Evolutionary conservation across 2,113 vertebrate species (phyloP).

Genomic region (Psammodynastes pulverulentus): DNA sequence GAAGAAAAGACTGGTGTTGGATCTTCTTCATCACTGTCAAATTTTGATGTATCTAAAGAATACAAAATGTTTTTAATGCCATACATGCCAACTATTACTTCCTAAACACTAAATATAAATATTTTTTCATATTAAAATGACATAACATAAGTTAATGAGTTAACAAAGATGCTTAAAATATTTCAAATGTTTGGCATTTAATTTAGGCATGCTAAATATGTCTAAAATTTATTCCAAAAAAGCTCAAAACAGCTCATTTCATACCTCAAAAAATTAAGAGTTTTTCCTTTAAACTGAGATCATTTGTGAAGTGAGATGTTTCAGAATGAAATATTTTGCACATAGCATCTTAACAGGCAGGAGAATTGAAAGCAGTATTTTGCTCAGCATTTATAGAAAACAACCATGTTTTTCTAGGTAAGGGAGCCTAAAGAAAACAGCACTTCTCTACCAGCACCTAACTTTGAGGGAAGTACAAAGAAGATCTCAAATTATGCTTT

Average conservation of each 20-base stretch:
- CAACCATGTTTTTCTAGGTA: no score
- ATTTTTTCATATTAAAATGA: not conserved
- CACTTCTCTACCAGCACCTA: not conserved
- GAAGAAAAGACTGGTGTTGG: constrained; percentile 79
- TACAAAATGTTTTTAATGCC: constrained; percentile 41
- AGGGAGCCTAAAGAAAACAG: no score
- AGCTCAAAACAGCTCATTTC: not conserved
- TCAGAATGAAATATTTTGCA: not conserved
- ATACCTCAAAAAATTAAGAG: not conserved
- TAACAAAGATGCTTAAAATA: not conserved
- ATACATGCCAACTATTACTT: not conserved
- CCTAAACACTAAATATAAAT: not conserved
- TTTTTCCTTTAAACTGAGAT: not conserved
- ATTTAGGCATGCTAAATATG: not conserved
- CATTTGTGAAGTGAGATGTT: not conserved
- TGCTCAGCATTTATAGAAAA: no score
- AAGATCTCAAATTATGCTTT: no score
- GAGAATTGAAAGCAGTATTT: no score
- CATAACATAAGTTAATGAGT: not conserved
- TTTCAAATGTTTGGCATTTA: not conserved
- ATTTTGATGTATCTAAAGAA: constrained; percentile 81
- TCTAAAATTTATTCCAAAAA: not conserved
- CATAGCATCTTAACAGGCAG: no score
- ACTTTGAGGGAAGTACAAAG: no score
- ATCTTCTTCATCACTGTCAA: constrained; percentile 86